Percentiles rank a stretch among this genome's conserved stretches.
phyloP scores from a whole-genome alignment of 1,140 invertebrate genomes.

The Drosophila saltans region DNA sequence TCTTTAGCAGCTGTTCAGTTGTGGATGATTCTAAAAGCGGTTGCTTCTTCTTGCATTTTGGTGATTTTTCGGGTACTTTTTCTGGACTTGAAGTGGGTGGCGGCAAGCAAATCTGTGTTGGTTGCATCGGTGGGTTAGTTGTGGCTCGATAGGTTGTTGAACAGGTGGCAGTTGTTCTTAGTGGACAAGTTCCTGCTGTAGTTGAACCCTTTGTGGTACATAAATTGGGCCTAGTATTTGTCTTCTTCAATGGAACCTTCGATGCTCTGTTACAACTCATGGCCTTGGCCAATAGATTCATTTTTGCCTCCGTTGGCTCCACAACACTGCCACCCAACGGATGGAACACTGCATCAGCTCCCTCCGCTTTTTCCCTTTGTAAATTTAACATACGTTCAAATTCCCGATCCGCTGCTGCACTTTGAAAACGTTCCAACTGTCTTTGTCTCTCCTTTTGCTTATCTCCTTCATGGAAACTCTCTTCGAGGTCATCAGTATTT shows the following conservation, averaged over 20 bases:
- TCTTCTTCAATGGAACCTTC: not conserved
- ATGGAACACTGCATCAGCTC: not conserved
- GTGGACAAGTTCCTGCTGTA: not conserved
- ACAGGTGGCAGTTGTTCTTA: not conserved
- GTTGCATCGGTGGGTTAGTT: not conserved
- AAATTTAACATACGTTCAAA: conserved; percentile 19
- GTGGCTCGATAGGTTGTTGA: not conserved
- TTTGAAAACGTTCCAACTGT: conserved; percentile 23
- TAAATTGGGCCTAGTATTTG: not conserved
- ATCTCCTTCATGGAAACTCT: not conserved
- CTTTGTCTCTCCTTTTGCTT: not conserved
- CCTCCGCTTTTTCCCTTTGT: not conserved
- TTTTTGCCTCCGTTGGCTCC: not conserved
- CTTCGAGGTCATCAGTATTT: not conserved
- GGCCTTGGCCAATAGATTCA: conserved; percentile 14
- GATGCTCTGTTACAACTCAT: not conserved
- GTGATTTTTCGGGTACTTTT: not conserved
- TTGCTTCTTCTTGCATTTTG: not conserved
- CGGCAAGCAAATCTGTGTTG: not conserved
- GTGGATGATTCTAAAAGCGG: not conserved
- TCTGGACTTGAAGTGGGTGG: not conserved
- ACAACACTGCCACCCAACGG: not conserved
- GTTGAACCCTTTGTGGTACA: not conserved
- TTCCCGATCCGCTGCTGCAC: conserved; percentile 29
- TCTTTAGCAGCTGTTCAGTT: conserved; percentile 14